A percentile compares a stretch with the other conserved stretches of the same genome.
phyloP scores from a whole-genome alignment of 2,113 vertebrate species.

The Thamnaconus septentrionalis region DNA sequence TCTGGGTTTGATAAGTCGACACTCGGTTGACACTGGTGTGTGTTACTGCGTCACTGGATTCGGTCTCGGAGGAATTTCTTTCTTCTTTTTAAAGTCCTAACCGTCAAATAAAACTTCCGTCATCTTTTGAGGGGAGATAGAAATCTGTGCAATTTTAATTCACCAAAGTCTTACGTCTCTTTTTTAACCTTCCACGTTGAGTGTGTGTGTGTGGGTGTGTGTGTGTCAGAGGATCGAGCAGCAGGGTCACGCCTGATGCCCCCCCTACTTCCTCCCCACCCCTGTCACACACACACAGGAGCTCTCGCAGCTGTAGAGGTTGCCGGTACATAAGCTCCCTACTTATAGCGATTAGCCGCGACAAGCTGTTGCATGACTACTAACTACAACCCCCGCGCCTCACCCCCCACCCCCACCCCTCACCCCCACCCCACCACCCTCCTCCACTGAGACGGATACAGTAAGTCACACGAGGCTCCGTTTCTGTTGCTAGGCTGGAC shows the following conservation, averaged over 20 bases:
- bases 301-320: slow-evolving; percentile 20
- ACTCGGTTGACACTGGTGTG: no score
- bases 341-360: slow-evolving; percentile 41
- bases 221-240: slow-evolving; percentile 24
- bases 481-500: not conserved
- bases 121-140: slow-evolving; percentile 13
- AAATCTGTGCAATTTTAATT: not conserved
- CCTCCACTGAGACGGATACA: slow-evolving; percentile 1
- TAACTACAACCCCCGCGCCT: no score
- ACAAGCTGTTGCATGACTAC: slow-evolving; percentile 33
- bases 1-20: no score
- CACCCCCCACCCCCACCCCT: no score
- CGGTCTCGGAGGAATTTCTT: no score
- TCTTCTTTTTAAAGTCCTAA: no score
- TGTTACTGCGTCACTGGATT: no score
- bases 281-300: slow-evolving; percentile 9
- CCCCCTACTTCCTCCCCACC: no score
- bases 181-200: not conserved
- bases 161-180: slow-evolving; percentile 1
- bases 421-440: no score
- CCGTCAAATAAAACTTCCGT: no score
- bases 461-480: not conserved
- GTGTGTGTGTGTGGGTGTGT: not conserved
- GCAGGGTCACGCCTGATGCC: slow-evolving; percentile 31
- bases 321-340: slow-evolving; percentile 44